Base-by-base conservation (phyloP, 1,140 invertebrate genomes). In the Cyrtorhinus lividipennis region DNA sequence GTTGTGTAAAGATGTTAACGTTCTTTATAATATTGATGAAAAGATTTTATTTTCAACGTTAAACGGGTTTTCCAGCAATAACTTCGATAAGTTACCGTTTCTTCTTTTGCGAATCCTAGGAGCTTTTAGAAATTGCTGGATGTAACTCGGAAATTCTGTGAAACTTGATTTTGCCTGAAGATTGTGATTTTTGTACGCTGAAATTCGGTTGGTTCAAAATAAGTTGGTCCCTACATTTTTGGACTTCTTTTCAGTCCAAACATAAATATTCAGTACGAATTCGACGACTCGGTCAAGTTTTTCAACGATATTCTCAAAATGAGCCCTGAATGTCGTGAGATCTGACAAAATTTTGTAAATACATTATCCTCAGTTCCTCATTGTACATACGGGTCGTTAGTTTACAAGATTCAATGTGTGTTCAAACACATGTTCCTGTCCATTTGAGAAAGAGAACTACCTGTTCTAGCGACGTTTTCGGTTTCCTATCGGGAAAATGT, bases 1-100 rank as follows among this genome's bases (percentile, higher is more conserved):
- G 48, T 53, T 53, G 48, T 53, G 48, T 53, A 53, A 53, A 53
- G 20, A 53, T 15, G 48, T 53, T 53, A 53, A 8, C 20, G 48
- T 53, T 53, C 20, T 53, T 53, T 5, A 53, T 53, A 53, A 53
- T 8, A 53, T 22, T 12, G 20, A 13, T 22, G 48, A 53, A 3
- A 53, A 53, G n/a, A 53, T 53, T 53, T 53, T 53, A 53, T 53
- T 53, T 53, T 53, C 38, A 22, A 53, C 20, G 48, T 53, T 53
- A 20, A 53, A 53, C 10, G 10, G 18, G 48, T 53, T 53, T 53
- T 53, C 18, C 48, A 15, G 48, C 48, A 53, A 53, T 53, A 53
- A 53, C 48, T 38, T 38, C 15, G 30, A 38, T 38, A 8, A 8
- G 30, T 38, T 38, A 38, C 15, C 15, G 30, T 38, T 38, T 38